These are phyloP conservation scores for Phrynocephalus guinanensis DNA, from an alignment of 2,797 vertebrate species.

Conservation along the genomic window DNA sequence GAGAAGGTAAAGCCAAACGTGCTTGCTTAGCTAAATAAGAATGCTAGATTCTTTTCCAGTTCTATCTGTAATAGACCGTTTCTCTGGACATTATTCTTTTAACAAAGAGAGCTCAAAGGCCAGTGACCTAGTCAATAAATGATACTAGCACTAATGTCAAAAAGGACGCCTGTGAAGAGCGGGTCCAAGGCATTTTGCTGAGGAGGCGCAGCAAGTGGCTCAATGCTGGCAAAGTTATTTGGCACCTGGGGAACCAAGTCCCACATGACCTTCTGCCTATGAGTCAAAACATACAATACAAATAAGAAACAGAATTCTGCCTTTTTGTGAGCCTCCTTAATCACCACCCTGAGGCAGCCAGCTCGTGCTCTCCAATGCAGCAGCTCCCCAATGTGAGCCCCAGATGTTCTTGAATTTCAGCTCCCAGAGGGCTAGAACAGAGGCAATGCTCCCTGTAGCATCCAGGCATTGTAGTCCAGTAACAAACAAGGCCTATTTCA, in stretches of 20 bases:
- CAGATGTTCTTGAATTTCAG: no score
- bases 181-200: background rate
- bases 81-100: background rate
- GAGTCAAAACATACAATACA: background rate
- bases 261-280: background rate
- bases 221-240: background rate
- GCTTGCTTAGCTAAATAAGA: background rate
- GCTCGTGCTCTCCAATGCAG: background rate
- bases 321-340: background rate
- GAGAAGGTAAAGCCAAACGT: background rate
- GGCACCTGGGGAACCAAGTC: background rate
- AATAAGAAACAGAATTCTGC: background rate
- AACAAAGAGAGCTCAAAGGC: background rate
- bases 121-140: background rate
- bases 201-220: background rate
- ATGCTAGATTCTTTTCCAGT: background rate
- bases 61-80: background rate
- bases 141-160: background rate
- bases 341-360: background rate
- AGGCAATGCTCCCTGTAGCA: no score
- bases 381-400: no score
- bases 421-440: background rate
- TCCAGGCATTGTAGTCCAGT: no score
- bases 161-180: background rate
- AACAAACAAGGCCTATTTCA: no score